Percentiles rank a stretch among this genome's conserved stretches.
Evolutionary conservation across 2,888 invertebrate genomes (phyloP).

Genomic region (Drosophila demipolita): DNA sequence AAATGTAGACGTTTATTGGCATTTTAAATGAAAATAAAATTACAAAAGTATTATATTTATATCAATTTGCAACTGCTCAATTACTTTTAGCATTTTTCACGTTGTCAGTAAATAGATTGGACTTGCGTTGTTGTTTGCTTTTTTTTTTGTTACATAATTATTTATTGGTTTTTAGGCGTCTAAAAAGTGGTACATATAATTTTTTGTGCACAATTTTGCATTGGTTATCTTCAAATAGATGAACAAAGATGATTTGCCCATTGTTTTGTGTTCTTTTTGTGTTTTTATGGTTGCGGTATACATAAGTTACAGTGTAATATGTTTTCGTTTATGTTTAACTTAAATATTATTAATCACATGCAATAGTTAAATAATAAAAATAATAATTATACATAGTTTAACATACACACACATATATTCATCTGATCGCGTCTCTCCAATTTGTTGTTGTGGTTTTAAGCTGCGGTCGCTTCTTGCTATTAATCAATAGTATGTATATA

Average conservation of each 20-base stretch:
- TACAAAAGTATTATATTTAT: slow-evolving; percentile 60
- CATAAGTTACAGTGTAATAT: slow-evolving; percentile 77
- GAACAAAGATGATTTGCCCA: slow-evolving; percentile 48
- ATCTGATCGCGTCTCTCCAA: slow-evolving; percentile 13
- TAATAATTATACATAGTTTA: slow-evolving; percentile 77
- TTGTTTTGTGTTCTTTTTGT: slow-evolving; percentile 25
- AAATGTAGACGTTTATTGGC: slow-evolving; percentile 64
- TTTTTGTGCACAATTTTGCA: slow-evolving; percentile 69
- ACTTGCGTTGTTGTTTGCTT: slow-evolving; percentile 35
- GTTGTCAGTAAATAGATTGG: slow-evolving; percentile 59
- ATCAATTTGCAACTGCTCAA: slow-evolving; percentile 49
- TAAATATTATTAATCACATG: slow-evolving; percentile 84
- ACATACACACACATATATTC: slow-evolving; percentile 62
- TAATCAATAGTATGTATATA: slow-evolving; percentile 30
- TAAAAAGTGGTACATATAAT: slow-evolving; percentile 72
- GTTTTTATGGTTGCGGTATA: slow-evolving; percentile 64
- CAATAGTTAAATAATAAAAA: slow-evolving; percentile 82
- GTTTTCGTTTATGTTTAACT: slow-evolving; percentile 77
- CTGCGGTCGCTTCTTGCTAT: slow-evolving; percentile 32
- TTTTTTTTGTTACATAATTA: slow-evolving; percentile 71
- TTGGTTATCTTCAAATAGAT: slow-evolving; percentile 63
- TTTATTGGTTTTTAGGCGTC: slow-evolving; percentile 70
- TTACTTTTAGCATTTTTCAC: slow-evolving; percentile 31
- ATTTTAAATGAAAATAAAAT: slow-evolving; percentile 68
- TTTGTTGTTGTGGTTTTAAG: slow-evolving; percentile 5